A percentile compares a stretch with the other conserved stretches of the same genome.
Conservation (phyloP, 2,888 invertebrate species). For the Cephus rjabovi region DNA sequence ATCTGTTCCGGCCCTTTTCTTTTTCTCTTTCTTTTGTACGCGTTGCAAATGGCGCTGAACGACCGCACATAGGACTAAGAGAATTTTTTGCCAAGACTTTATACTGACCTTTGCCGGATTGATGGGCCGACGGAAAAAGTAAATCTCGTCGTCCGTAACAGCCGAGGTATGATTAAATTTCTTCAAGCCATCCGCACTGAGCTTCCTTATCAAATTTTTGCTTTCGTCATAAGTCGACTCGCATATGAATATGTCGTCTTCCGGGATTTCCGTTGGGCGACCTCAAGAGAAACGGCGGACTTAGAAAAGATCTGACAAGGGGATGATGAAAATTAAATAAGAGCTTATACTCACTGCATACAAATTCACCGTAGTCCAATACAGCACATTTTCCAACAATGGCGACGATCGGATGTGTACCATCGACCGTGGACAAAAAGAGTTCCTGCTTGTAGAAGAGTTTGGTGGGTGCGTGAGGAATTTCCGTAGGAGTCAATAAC, state of each 20-base stretch:
- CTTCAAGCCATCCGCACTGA: constrained; percentile 78
- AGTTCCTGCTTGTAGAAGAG: constrained; percentile 95
- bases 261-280: constrained; percentile 93
- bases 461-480: constrained; percentile 81
- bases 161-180: constrained; percentile 84
- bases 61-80: constrained; percentile 2
- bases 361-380: constrained; percentile 89
- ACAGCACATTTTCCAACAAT: constrained; percentile 94
- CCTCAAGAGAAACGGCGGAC: constrained; percentile 67
- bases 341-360: constrained; percentile 75
- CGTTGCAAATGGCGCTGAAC: neutral
- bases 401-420: constrained; percentile 89
- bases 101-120: constrained; percentile 73
- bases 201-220: constrained; percentile 80
- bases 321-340: neutral
- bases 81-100: constrained; percentile 12
- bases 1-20: too few species aligned
- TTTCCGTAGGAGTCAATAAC: constrained; percentile 90
- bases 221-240: constrained; percentile 93
- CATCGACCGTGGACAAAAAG: constrained; percentile 89
- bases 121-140: constrained; percentile 80
- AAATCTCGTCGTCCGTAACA: constrained; percentile 94
- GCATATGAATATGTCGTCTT: constrained; percentile 92
- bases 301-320: neutral
- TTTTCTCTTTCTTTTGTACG: too few species aligned